Base-by-base conservation (phyloP, 1,140 invertebrate species). In the Lepidurus arcticus region DNA sequence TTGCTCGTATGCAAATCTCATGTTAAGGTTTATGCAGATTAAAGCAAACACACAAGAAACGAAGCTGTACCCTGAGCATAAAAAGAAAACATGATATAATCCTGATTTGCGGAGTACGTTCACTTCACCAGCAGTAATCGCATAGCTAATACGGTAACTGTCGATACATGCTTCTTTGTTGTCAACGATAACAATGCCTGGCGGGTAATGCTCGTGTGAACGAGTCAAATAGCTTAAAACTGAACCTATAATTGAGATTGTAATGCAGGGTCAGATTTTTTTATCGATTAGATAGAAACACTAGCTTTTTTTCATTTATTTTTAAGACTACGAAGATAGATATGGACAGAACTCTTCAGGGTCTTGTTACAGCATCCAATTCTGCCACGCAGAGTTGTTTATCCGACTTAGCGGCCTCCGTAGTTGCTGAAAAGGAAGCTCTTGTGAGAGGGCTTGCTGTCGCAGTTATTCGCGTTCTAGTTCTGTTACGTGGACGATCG, bases 281-380 rank as follows among this genome's bases (percentile, higher is more conserved):
- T 3, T 34, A 34, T 34, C 34, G 34, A 34, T 34, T 34, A 34
- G 34, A 4, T 4, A 34, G 34, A 34, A 34, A 2, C 34, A 1
- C 34, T 34, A 34, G 34, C 34, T 3, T 34, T 34, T 34, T 34
- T 34, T 34, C 34, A 34, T 34, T 34, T 34, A 1, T 34, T 34
- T 34, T 34, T 34, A 3, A 3, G 34, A 34, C 4, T 34, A 34
- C 34, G 34, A 34, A 34, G 34, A 47, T 10, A 47, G 45, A 21
- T 13, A 65, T 7, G 3, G 53, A 65, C 53, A 65, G 21, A 65
- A 13, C 53, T 65, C 53, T 65, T 65, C 53, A 65, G 16, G 16
- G 53, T 65, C 53, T 65, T 65, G 53, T 65, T 65, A 65, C 53
- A 65, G 21, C 53, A 21, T 65, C 53, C 53, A 21, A 65, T 65